phyloP scores from a whole-genome alignment of 2,797 vertebrate species.

The Rhinoraja longicauda region DNA sequence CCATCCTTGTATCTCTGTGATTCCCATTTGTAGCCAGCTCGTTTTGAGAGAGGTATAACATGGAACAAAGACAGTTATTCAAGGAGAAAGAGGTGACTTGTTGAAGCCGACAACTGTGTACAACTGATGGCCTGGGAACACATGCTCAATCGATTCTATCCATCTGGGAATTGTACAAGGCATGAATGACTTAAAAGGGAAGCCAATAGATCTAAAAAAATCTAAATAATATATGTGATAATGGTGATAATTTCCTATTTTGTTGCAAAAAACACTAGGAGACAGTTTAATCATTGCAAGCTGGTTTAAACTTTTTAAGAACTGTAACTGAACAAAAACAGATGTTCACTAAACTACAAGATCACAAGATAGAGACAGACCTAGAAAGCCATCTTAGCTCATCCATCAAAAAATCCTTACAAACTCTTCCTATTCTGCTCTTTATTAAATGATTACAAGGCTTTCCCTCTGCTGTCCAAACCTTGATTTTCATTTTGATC shows the following conservation, averaged over 20 bases:
- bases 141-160: not conserved
- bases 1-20: not conserved
- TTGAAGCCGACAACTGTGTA: not conserved
- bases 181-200: constrained; percentile 24
- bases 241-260: constrained; percentile 18
- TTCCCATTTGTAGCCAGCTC: not conserved
- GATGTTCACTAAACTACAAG: constrained; percentile 5
- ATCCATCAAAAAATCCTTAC: constrained; percentile 19
- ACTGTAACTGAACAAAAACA: constrained; percentile 32
- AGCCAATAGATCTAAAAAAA: not conserved
- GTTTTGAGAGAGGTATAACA: not conserved
- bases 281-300: constrained; percentile 31
- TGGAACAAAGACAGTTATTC: not conserved
- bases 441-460: not conserved
- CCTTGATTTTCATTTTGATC: not conserved
- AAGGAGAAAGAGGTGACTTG: not conserved
- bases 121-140: not conserved
- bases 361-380: constrained; percentile 24
- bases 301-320: constrained; percentile 28
- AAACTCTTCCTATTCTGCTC: not conserved
- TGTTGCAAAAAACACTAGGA: constrained; percentile 20
- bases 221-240: constrained; percentile 28
- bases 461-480: not conserved
- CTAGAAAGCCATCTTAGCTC: not conserved
- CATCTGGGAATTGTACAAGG: not conserved